Conservation (phyloP, 2,888 invertebrate genomes). For the Coenonympha glycerion region DNA sequence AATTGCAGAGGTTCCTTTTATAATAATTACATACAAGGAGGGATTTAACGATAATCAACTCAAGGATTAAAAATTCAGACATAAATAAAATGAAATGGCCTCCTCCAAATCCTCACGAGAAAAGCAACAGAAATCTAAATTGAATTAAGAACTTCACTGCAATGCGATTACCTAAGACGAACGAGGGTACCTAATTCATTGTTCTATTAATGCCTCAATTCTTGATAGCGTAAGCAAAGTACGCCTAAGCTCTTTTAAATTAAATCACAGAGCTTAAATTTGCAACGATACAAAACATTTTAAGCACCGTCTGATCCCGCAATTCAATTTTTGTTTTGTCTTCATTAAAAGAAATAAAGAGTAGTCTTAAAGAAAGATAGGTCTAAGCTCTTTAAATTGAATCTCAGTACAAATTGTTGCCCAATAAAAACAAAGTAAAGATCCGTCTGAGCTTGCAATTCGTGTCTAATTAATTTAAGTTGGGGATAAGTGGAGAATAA, state of each 20-base stretch:
- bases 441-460: neutral
- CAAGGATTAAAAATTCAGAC: neutral
- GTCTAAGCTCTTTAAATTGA: neutral
- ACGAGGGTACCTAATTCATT: constrained; percentile 23
- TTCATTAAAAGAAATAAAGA: neutral
- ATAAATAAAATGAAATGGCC: constrained; percentile 8
- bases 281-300: constrained; percentile 4
- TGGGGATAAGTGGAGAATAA: too few relatives aligned
- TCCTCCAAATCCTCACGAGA: constrained; percentile 17
- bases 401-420: neutral
- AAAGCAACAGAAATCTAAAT: constrained; percentile 25
- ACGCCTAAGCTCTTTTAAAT: constrained; percentile 7
- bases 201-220: constrained; percentile 15
- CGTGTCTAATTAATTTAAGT: neutral
- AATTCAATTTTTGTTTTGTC: constrained; percentile 2
- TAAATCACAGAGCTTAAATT: constrained; percentile 2
- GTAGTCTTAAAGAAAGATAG: neutral
- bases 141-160: constrained; percentile 25
- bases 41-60: too few relatives aligned
- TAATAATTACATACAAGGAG: too few relatives aligned
- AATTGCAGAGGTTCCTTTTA: too few relatives aligned
- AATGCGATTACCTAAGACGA: constrained; percentile 24
- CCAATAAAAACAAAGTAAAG: neutral
- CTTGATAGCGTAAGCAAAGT: constrained; percentile 6
- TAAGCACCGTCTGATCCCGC: neutral